Base-by-base conservation (phyloP, 2,797 vertebrate species). In the Hippocampus kuda region DNA sequence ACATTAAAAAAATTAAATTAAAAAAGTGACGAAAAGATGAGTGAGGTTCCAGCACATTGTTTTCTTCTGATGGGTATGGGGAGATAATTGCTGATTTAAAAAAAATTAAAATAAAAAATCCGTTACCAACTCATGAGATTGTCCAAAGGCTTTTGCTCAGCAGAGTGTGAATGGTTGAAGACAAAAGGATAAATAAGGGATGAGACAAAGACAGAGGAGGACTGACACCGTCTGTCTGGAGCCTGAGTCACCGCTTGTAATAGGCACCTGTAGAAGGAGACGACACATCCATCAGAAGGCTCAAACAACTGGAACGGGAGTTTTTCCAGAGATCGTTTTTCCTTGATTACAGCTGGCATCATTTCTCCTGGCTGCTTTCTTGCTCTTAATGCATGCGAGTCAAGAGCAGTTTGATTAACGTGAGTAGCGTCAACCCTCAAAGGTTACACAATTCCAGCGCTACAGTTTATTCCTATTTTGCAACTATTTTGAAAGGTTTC, bases 171-270 rank as follows among this genome's bases (percentile, higher is more conserved):
- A 75, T 68, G 72, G 70, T 67, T 65, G 54, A 75, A 77, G 78
- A 77, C 71, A 78, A 83, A 68, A 78, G 77, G 68, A 77, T 70
- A 83, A 76, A 79, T 70, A 65, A 70, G 71, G 65, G 72, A 26
- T 22, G 77, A 71, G 73, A 61, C 59, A 61, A 44, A 77, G 70
- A 61, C 59, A 61, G 63, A 77, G 70, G 70, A 79, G 66, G 73
- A 69, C 66, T 68, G 75, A 81, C 78, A 70, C 34, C 34, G 80
- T 72, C 75, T 67, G 72, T 80, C 75, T 79, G 76, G 68, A 66
- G 79, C 87, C 80, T 72, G 74, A 87, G 88, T 94, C 93, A 97
- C 86, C 92, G 93, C 90, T 92, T 96, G 84, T 94, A 93, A 91
- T 89, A 92, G 89, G 90, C 92, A 92, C 94, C 96, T 98, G 81